phyloP scores from a whole-genome alignment of 2,113 vertebrate species.

The Vidua macroura region DNA sequence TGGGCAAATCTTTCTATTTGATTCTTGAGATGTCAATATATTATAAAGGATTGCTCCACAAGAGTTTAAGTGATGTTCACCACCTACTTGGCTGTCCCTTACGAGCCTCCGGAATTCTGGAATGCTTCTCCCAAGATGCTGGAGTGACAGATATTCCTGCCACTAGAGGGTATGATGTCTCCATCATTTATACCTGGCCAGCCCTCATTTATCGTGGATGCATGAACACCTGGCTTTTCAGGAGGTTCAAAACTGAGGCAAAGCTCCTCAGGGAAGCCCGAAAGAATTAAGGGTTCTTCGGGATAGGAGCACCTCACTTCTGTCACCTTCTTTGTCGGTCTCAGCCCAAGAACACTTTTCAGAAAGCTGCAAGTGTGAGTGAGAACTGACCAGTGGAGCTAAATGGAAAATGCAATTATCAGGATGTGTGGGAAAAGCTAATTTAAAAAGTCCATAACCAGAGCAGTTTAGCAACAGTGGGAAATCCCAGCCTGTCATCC shows the following conservation, averaged over 20 bases:
- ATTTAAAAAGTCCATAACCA: background rate
- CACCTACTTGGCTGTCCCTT: background rate
- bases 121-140: background rate
- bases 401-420: background rate
- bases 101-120: background rate
- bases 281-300: background rate
- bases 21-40: background rate
- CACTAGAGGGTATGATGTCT: conserved; percentile 49
- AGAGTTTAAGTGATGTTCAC: background rate
- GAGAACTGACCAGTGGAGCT: background rate
- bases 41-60: background rate
- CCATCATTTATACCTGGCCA: background rate
- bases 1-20: background rate
- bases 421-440: background rate
- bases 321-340: background rate
- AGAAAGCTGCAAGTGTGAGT: background rate
- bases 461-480: background rate
- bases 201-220: background rate
- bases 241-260: background rate
- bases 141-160: background rate
- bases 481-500: background rate
- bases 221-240: background rate
- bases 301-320: background rate
- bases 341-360: background rate
- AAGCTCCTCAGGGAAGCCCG: background rate